Evolutionary conservation across 2,888 invertebrate species (phyloP).

Genomic region (Apotomis turbidana): DNA sequence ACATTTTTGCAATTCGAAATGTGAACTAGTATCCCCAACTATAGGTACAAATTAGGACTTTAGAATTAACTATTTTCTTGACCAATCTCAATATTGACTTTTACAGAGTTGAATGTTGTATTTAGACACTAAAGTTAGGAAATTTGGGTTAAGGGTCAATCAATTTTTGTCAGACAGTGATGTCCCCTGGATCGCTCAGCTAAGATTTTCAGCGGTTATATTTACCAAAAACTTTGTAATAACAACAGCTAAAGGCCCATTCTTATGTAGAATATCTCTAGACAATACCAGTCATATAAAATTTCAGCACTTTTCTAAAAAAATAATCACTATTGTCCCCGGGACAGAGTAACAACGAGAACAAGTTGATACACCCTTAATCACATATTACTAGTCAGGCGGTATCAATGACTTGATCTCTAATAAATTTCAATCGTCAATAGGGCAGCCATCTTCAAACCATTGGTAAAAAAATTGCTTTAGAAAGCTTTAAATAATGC

Average conservation of each 20-base stretch:
- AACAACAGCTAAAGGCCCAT: too few relatives aligned
- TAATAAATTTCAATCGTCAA: not conserved
- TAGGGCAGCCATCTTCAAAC: not conserved
- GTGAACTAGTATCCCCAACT: too few relatives aligned
- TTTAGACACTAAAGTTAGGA: constrained; percentile 7
- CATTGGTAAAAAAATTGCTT: not conserved
- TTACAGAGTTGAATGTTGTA: constrained; percentile 10
- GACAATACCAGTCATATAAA: too few relatives aligned
- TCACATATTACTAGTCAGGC: constrained; percentile 8
- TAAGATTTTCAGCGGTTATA: too few relatives aligned
- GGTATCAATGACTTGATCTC: constrained; percentile 16
- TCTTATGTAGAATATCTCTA: too few relatives aligned
- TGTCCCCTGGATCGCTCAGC: too few relatives aligned
- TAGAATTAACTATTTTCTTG: not conserved
- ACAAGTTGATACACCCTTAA: not conserved
- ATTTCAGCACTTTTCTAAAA: too few relatives aligned
- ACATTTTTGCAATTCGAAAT: not conserved
- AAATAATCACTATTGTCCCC: too few relatives aligned
- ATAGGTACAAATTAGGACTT: not conserved
- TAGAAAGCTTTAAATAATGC: too few relatives aligned
- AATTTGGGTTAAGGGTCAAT: constrained; percentile 1
- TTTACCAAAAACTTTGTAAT: too few relatives aligned
- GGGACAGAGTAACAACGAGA: too few relatives aligned
- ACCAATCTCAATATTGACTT: constrained; percentile 12
- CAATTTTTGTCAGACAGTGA: too few relatives aligned